Percentiles rank a stretch among this genome's conserved stretches.
phyloP scores from a whole-genome alignment of 2,113 vertebrate genomes.

The Ornithorhynchus anatinus region DNA sequence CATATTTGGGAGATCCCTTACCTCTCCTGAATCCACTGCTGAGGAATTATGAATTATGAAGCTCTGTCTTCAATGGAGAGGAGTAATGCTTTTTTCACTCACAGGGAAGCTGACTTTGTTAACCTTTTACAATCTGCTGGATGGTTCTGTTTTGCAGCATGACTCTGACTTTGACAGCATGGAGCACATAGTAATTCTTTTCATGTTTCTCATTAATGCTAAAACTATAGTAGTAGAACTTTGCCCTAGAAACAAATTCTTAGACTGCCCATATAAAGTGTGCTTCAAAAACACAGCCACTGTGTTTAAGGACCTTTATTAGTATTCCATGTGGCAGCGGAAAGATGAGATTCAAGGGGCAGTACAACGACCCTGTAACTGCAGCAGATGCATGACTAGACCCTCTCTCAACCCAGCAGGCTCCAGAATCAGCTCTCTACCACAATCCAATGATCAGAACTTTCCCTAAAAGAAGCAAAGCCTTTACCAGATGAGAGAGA shows the following conservation, averaged over 20 bases:
- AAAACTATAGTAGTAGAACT: neutral
- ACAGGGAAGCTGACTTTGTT: neutral
- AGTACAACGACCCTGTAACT: neutral
- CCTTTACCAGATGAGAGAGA: neutral
- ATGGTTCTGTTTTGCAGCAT: neutral
- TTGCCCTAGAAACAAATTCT: neutral
- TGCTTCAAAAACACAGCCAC: neutral
- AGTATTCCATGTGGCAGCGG: neutral
- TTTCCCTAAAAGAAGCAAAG: neutral
- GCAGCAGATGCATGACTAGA: neutral
- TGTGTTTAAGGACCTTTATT: neutral
- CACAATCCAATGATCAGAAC: slow-evolving; percentile 6
- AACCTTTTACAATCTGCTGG: neutral
- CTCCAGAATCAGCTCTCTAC: neutral
- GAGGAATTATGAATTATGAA: neutral
- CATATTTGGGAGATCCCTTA: neutral
- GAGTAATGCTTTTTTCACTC: neutral
- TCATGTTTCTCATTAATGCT: neutral
- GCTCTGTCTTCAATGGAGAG: neutral
- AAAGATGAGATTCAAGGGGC: slow-evolving; percentile 6
- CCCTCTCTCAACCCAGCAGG: neutral
- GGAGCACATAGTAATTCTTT: neutral
- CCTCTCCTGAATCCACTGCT: neutral
- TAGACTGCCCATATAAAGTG: neutral
- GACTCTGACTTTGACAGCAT: neutral